These are phyloP conservation scores for Phalanger gymnotis DNA, from an alignment of 2,797 vertebrate species.

Conservation along the genomic window DNA sequence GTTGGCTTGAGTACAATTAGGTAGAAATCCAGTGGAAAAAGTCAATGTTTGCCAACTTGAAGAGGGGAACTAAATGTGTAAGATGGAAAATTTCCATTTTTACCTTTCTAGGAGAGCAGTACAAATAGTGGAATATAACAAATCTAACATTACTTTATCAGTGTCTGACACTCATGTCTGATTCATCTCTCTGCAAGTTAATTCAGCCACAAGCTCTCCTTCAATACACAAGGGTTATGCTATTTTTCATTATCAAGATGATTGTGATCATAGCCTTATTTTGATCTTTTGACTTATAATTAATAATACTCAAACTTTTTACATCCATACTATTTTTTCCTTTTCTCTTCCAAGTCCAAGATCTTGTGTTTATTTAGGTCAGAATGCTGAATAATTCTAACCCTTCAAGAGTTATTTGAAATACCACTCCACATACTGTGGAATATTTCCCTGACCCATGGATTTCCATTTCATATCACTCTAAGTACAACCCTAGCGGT, in stretches of 20 bases:
- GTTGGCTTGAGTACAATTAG: slow-evolving; percentile 63
- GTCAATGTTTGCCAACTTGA: slow-evolving; percentile 70
- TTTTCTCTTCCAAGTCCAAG: slow-evolving; percentile 47
- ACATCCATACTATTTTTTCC: slow-evolving; percentile 1
- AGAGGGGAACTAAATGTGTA: slow-evolving; percentile 65
- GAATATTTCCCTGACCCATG: slow-evolving; percentile 40
- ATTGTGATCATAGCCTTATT: not conserved
- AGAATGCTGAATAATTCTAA: slow-evolving; percentile 12
- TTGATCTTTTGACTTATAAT: not conserved
- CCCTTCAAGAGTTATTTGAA: not conserved
- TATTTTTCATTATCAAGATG: not conserved
- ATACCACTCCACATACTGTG: slow-evolving; percentile 10
- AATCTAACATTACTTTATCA: slow-evolving; percentile 47
- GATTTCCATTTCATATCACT: not conserved
- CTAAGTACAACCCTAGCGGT: not conserved
- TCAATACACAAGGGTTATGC: not conserved
- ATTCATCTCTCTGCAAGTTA: slow-evolving; percentile 17
- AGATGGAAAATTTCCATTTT: slow-evolving; percentile 73
- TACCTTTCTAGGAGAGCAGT: slow-evolving; percentile 56
- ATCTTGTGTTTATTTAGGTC: not conserved
- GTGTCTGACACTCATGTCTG: slow-evolving; percentile 31
- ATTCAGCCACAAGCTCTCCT: not conserved
- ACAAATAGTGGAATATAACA: slow-evolving; percentile 50
- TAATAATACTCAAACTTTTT: slow-evolving; percentile 12
- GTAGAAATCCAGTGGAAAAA: slow-evolving; percentile 72